Conservation (phyloP, 2,797 vertebrate genomes). For the Tragopan temminckii region DNA sequence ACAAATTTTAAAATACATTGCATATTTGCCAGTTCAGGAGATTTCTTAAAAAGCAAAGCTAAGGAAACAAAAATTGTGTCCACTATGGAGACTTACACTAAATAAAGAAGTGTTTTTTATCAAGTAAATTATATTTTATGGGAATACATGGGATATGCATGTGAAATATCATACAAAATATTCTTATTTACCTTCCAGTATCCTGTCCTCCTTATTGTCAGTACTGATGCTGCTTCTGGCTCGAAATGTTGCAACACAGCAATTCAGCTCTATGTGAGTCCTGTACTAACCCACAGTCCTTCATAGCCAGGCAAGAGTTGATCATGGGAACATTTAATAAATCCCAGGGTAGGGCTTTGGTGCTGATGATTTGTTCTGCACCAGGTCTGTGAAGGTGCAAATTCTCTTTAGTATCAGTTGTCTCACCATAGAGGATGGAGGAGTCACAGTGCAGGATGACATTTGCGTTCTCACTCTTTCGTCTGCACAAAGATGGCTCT, state of each 20-base stretch:
- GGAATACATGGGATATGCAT: neutral
- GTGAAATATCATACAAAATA: neutral
- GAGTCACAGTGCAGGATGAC: neutral
- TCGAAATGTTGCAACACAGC: neutral
- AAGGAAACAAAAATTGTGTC: neutral
- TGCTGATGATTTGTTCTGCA: neutral
- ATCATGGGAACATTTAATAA: neutral
- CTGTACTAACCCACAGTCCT: neutral
- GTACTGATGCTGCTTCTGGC: fast-evolving
- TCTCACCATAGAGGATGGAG: fast-evolving
- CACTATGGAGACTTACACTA: neutral
- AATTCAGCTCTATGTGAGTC: neutral
- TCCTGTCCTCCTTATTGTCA: neutral
- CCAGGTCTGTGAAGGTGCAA: neutral
- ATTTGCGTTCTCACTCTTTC: neutral
- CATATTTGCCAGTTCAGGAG: neutral
- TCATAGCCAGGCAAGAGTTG: neutral
- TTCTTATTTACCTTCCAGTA: neutral
- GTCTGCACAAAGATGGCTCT: neutral
- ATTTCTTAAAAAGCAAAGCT: neutral
- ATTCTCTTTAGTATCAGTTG: neutral
- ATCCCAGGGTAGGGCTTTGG: neutral
- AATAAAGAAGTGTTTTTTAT: neutral
- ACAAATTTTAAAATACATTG: neutral
- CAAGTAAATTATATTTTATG: neutral